Evolutionary conservation across 1,140 invertebrate species (phyloP).

Genomic region (Drosophila eugracilis): DNA sequence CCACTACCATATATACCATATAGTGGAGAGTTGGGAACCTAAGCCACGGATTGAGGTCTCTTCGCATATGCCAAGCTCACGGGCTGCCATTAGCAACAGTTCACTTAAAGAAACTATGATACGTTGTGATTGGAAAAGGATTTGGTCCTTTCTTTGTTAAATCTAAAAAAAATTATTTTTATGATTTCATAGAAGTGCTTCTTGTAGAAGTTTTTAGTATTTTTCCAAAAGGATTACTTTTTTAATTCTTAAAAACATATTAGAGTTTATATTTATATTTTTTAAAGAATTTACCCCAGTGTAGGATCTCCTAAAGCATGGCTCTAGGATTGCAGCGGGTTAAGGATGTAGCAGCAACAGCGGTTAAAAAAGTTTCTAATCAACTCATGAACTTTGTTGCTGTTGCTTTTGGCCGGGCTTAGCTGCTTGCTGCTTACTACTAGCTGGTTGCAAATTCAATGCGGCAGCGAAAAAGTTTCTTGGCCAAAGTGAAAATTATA

Average conservation of each 20-base stretch:
- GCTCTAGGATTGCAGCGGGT: conserved; percentile 7
- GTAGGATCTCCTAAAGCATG: conserved; percentile 7
- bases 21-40: conserved; percentile 20
- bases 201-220: too few species aligned
- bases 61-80: conserved; percentile 55
- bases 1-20: neutral
- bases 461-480: conserved; percentile 55
- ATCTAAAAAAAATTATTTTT: too few species aligned
- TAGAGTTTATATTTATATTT: too few species aligned
- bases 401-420: conserved; percentile 29
- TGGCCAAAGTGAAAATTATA: conserved; percentile 58
- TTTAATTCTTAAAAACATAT: too few species aligned
- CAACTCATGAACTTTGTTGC: conserved; percentile 68
- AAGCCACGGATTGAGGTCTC: conserved; percentile 52
- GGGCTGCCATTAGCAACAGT: conserved; percentile 46
- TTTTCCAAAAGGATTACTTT: too few species aligned
- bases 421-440: conserved; percentile 40
- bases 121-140: too few species aligned
- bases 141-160: too few species aligned
- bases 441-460: conserved; percentile 57
- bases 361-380: conserved; percentile 73
- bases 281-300: conserved; percentile 29
- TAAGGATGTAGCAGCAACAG: conserved; percentile 37
- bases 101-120: conserved; percentile 27
- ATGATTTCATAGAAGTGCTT: too few species aligned